These are phyloP conservation scores for Epinotia ramella DNA, from an alignment of 2,888 invertebrate genomes.

Conservation along the genomic window DNA sequence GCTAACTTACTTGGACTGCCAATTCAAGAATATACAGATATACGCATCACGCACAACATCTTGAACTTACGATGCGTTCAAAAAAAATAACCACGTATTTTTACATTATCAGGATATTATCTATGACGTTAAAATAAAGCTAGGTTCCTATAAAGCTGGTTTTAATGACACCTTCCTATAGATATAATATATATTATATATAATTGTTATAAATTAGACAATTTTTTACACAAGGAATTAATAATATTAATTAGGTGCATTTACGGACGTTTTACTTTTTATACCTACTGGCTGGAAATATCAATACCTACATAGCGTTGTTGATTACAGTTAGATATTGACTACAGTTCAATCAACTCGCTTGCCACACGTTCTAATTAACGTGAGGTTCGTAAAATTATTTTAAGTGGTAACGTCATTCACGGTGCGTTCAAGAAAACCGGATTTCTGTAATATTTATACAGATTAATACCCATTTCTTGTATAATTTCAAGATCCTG, in stretches of 20 bases:
- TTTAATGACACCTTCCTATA: no score
- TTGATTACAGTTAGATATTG: no score
- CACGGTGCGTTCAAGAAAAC: conserved; percentile 37
- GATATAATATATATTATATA: no score
- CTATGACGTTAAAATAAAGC: no score
- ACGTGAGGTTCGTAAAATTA: not conserved
- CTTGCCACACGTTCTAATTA: no score
- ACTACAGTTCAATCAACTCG: no score
- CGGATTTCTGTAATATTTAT: conserved; percentile 44
- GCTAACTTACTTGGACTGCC: conserved; percentile 53
- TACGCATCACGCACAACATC: not conserved
- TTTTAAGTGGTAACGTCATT: not conserved
- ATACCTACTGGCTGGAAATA: no score
- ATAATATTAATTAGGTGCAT: not conserved
- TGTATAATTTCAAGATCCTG: conserved; percentile 26
- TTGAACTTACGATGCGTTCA: conserved; percentile 11
- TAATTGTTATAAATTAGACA: no score
- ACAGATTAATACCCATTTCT: conserved; percentile 15
- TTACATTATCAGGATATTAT: no score
- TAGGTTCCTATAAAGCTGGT: no score
- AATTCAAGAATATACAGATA: not conserved
- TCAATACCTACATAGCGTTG: no score
- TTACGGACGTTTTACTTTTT: no score
- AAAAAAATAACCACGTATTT: not conserved
- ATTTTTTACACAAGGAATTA: not conserved